Percentiles rank a stretch among this genome's conserved stretches.
phyloP scores from a whole-genome alignment of 30 jellyfish, hydroid and myxozoan genomes.

The Mastigias papua region DNA sequence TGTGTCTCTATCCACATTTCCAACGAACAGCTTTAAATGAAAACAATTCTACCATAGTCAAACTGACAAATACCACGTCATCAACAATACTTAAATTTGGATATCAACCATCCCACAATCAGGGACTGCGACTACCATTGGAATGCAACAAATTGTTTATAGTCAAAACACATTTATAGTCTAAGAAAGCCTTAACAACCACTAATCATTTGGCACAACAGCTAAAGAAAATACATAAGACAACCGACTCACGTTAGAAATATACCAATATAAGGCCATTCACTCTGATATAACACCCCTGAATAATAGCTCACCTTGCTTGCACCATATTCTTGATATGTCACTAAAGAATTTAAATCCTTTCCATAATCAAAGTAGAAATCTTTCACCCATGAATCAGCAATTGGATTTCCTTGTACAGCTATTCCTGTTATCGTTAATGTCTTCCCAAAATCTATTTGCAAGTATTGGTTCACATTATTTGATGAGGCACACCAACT shows the following conservation, averaged over 20 bases:
- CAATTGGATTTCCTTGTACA: slow-evolving; percentile 60
- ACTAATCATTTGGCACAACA: too few relatives aligned
- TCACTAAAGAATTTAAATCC: slow-evolving; percentile 16
- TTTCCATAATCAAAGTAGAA: slow-evolving; percentile 66
- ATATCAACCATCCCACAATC: too few relatives aligned
- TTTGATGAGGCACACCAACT: slow-evolving; percentile 35
- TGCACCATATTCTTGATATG: slow-evolving; percentile 41
- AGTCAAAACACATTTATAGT: too few relatives aligned
- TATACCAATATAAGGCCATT: not conserved
- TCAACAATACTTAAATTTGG: too few relatives aligned
- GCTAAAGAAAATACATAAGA: too few relatives aligned
- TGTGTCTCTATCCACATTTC: slow-evolving; percentile 44
- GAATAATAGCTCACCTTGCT: slow-evolving; percentile 4
- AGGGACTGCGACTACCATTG: too few relatives aligned
- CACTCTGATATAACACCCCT: not conserved
- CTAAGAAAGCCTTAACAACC: too few relatives aligned
- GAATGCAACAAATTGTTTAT: too few relatives aligned
- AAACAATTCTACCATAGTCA: too few relatives aligned
- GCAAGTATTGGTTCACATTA: slow-evolving; percentile 35
- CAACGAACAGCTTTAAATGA: slow-evolving; percentile 41
- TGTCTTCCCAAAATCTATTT: slow-evolving; percentile 60
- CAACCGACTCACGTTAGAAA: too few relatives aligned
- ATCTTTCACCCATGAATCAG: slow-evolving; percentile 65
- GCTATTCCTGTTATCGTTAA: slow-evolving; percentile 73
- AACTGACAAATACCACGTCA: too few relatives aligned